Conservation (phyloP, 2,888 invertebrate species). For the Yponomeuta malinellus region DNA sequence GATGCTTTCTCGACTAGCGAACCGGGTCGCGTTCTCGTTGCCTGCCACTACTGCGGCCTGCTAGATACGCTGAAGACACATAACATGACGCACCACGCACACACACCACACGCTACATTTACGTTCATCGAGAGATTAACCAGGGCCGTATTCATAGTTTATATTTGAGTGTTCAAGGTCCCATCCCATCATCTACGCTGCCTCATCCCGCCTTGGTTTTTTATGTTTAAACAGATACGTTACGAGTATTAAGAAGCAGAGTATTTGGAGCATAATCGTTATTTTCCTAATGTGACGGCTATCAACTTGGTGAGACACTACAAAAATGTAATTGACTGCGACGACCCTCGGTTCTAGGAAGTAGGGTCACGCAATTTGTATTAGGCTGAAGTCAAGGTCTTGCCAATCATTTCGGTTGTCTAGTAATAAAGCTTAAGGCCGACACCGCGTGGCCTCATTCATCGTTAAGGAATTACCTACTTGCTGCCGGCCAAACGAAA, state of each 20-base stretch:
- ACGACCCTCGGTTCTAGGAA: slow-evolving; percentile 66
- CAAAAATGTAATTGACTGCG: slow-evolving; percentile 48
- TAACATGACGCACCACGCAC: slow-evolving; percentile 23
- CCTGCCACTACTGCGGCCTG: slow-evolving; percentile 34
- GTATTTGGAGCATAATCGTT: slow-evolving; percentile 2
- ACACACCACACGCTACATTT: slow-evolving; percentile 40
- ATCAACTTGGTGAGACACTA: slow-evolving; percentile 31
- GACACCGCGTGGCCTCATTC: slow-evolving; percentile 41
- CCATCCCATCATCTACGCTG: neutral
- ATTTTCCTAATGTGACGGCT: slow-evolving; percentile 1
- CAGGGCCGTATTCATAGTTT: slow-evolving; percentile 40
- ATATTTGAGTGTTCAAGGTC: slow-evolving; percentile 20
- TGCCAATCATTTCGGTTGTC: slow-evolving; percentile 64
- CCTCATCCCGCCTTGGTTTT: neutral
- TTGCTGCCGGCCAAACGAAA: neutral
- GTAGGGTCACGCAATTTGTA: slow-evolving; percentile 67
- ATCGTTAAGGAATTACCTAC: slow-evolving; percentile 19
- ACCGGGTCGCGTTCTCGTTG: slow-evolving; percentile 75
- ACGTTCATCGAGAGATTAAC: slow-evolving; percentile 34
- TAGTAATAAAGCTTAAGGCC: slow-evolving; percentile 64
- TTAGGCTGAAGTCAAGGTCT: slow-evolving; percentile 68
- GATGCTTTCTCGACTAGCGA: slow-evolving; percentile 74
- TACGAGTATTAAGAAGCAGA: slow-evolving; percentile 4
- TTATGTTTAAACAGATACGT: neutral
- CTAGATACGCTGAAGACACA: slow-evolving; percentile 6